phyloP scores from a whole-genome alignment of 2,888 invertebrate species.

The Molorchus minor region DNA sequence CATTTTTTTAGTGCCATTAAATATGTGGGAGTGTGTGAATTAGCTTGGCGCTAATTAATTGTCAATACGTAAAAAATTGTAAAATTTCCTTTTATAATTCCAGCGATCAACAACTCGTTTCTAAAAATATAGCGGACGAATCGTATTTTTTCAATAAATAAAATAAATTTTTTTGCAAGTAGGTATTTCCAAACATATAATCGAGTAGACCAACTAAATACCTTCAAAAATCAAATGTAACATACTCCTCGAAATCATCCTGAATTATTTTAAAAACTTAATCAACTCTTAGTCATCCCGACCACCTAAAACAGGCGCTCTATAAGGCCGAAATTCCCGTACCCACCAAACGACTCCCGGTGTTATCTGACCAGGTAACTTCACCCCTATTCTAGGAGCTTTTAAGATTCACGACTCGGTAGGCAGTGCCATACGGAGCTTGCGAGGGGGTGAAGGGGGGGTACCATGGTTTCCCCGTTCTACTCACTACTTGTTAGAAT shows the following conservation, averaged over 20 bases:
- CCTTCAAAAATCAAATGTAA: slow-evolving; percentile 12
- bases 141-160: no score
- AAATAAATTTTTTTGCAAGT: no score
- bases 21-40: no score
- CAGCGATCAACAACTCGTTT: no score
- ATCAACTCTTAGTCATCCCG: slow-evolving; percentile 46
- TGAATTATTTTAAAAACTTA: slow-evolving; percentile 55
- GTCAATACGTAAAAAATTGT: no score
- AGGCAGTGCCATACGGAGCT: slow-evolving; percentile 50
- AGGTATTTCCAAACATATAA: no score
- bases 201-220: no score
- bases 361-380: slow-evolving; percentile 51
- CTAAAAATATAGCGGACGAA: no score
- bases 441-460: slow-evolving; percentile 52
- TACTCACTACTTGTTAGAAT: slow-evolving; percentile 62
- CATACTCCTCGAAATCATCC: slow-evolving; percentile 36
- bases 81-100: no score
- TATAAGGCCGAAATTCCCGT: slow-evolving; percentile 48
- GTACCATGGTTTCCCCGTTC: slow-evolving; percentile 57
- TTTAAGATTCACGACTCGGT: slow-evolving; percentile 55
- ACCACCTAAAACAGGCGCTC: slow-evolving; percentile 29
- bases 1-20: no score
- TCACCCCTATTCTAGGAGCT: slow-evolving; percentile 54
- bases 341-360: slow-evolving; percentile 54
- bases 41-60: no score